These are phyloP conservation scores for Gryon sp. DNA, from an alignment of 1,140 invertebrate genomes.

Conservation along the genomic window DNA sequence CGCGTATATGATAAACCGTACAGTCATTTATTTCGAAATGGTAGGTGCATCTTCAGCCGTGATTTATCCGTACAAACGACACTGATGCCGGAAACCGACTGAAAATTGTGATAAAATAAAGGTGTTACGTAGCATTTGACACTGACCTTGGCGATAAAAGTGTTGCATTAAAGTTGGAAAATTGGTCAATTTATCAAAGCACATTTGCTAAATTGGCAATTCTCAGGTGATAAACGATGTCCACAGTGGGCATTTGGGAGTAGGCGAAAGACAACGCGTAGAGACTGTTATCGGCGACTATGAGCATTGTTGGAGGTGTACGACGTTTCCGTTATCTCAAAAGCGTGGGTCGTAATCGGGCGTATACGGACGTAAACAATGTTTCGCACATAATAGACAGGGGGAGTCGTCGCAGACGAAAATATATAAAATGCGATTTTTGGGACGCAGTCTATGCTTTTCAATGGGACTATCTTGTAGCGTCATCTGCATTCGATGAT, in stretches of 20 bases:
- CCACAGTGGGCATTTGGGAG: constrained; percentile 31
- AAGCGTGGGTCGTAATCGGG: constrained; percentile 53
- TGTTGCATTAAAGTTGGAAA: constrained; percentile 16
- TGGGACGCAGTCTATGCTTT: constrained; percentile 7
- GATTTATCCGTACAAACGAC: no score
- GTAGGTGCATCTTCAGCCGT: no score
- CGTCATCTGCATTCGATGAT: constrained; percentile 39
- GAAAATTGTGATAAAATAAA: not conserved
- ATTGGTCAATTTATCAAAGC: constrained; percentile 52
- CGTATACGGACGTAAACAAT: constrained; percentile 51
- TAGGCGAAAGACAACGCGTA: constrained; percentile 47
- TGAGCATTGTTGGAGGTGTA: constrained; percentile 53
- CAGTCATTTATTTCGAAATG: no score
- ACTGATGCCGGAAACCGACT: no score
- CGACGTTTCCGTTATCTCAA: constrained; percentile 47
- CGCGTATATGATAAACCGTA: no score
- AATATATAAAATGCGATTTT: constrained; percentile 49
- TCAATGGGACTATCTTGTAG: constrained; percentile 25
- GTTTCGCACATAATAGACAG: constrained; percentile 44
- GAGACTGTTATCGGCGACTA: constrained; percentile 41
- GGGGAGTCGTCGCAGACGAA: constrained; percentile 27
- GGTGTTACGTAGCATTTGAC: not conserved
- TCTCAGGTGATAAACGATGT: constrained; percentile 35
- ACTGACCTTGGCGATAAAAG: constrained; percentile 19
- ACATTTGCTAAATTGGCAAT: constrained; percentile 48